phyloP scores from a whole-genome alignment of 2,888 invertebrate genomes.

The Cephalotes varians region DNA sequence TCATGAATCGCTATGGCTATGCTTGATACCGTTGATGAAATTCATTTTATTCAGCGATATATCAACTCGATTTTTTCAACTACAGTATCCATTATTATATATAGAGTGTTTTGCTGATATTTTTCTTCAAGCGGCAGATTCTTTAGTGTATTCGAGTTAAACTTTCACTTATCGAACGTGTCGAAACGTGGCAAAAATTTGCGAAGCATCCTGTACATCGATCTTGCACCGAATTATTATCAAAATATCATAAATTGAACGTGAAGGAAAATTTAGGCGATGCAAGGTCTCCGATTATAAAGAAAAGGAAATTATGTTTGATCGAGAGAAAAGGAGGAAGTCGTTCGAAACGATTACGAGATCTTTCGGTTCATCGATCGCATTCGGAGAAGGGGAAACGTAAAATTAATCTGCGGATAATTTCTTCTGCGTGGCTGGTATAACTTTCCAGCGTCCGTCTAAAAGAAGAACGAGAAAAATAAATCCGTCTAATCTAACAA shows the following conservation, averaged over 20 bases:
- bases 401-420: background rate
- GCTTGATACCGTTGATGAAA: background rate
- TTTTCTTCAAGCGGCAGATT: background rate
- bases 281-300: background rate
- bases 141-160: background rate
- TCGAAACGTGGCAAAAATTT: background rate
- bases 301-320: background rate
- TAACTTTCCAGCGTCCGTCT: background rate
- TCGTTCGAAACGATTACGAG: background rate
- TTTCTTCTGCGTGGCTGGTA: background rate
- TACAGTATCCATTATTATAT: background rate
- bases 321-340: background rate
- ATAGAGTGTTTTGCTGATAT: background rate
- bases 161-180: background rate
- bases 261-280: background rate
- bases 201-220: background rate
- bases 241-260: background rate
- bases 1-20: background rate
- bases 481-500: conserved; percentile 4
- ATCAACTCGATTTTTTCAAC: background rate
- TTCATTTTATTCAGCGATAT: conserved; percentile 14
- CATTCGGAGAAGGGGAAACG: background rate
- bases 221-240: background rate
- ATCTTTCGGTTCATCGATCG: background rate
- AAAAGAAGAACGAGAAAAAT: background rate